Conservation (phyloP, 2,888 invertebrate genomes). For the Cataglyphis livida region DNA sequence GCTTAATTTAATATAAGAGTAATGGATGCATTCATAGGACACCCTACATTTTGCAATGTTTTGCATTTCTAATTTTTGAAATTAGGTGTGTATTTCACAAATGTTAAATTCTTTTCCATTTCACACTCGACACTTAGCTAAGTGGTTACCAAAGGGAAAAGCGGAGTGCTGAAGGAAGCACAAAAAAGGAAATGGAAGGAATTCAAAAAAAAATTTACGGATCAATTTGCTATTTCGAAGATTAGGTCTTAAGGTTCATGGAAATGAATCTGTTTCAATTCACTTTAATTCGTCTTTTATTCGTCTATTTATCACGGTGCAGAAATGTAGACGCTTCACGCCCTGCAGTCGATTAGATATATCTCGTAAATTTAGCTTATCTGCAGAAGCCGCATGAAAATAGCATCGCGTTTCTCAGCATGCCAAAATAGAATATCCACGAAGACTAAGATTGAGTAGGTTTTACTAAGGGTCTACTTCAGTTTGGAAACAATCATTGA, state of each 20-base stretch:
- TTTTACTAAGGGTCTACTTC: background rate
- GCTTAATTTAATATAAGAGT: background rate
- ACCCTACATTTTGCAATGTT: background rate
- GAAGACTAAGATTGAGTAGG: slow-evolving; percentile 11
- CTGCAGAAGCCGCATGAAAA: slow-evolving; percentile 15
- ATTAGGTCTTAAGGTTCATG: background rate
- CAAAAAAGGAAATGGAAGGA: background rate
- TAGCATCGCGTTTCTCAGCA: slow-evolving; percentile 5
- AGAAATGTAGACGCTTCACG: background rate
- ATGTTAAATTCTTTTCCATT: background rate
- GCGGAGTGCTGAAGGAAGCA: background rate
- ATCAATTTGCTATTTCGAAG: slow-evolving; percentile 3
- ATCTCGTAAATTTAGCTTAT: slow-evolving; percentile 7
- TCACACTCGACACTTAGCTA: background rate
- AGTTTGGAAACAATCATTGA: slow-evolving; percentile 14
- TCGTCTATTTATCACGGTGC: background rate
- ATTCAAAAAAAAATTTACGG: slow-evolving; percentile 21
- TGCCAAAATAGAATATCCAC: slow-evolving; percentile 13
- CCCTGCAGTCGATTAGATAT: background rate
- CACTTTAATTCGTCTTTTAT: background rate
- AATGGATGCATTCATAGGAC: background rate
- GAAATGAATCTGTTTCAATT: background rate
- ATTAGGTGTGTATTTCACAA: background rate
- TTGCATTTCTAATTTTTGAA: slow-evolving; percentile 14
- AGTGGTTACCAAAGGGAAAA: background rate